Evolutionary conservation across 2,113 vertebrate species (phyloP), one percentile per base, ranked within the genome.

Genomic region (Corythornis cristatus): DNA sequence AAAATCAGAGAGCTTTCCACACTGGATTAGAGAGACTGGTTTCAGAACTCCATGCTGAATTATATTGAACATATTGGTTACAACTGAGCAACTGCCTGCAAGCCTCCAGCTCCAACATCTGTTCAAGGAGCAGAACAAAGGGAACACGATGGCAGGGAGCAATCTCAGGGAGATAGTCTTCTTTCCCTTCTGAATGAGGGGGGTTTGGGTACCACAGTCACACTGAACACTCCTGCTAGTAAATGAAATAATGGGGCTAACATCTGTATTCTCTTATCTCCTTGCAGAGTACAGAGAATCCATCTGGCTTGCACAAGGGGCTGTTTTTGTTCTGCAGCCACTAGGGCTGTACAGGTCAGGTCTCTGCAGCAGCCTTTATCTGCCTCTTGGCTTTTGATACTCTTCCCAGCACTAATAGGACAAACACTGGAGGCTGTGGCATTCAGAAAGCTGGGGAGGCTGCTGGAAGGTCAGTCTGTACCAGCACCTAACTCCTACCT

Each of bases 371-470:
- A 5, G 25, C 79, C 83, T 50, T 58, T 66, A 20, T 61, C 91
- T 40, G 37, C 71, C 40, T 93, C 78, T 93, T 95, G 84, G 93
- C 58, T 61, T 28, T 90, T 73, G 89, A 82, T 83, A 87, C 9
- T 84, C 86, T 61, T 61, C 40, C 3, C 23, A 40, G 83, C n/a
- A 4, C 48, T 40, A 50, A 48, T 8, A 45, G 43, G 16, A 6
- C 68, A 60, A 75, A 84, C 66, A 31, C 1, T 25, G 46, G 74
- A 33, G 23, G 0, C 25, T n/a, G 17, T 7, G 65, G 20, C 12
- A 37, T 7, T 64, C 50, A 42, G n/a, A 19, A 31, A 40, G n/a
- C 16, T 1, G 0, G 46, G 64, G 15, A 50, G 56, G 15, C 56
- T 83, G 54, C 71, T 51, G 9, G 33, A 5, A 4, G 29, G 1